phyloP scores from a whole-genome alignment of 1,140 invertebrate genomes.

The Pogonognathellus flavescens region DNA sequence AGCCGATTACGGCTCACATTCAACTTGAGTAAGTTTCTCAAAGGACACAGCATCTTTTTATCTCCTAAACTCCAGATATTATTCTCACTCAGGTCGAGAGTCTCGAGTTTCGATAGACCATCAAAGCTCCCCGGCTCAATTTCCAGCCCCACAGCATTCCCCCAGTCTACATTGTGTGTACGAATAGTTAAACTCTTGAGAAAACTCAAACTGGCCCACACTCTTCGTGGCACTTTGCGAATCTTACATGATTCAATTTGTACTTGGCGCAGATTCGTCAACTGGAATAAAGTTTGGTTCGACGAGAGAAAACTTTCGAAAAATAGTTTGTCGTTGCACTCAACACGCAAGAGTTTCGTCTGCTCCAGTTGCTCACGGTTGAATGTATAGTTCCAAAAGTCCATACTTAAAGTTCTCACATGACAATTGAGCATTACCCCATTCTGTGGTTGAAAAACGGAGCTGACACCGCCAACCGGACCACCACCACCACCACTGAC shows the following conservation, averaged over 20 bases:
- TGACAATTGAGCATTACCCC: constrained; percentile 66
- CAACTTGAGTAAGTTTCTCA: constrained; percentile 80
- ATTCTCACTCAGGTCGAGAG: constrained; percentile 87
- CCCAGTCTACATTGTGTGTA: constrained; percentile 90
- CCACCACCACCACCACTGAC: constrained; percentile 75
- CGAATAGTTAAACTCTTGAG: constrained; percentile 83
- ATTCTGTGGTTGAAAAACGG: constrained; percentile 36
- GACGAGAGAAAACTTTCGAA: constrained; percentile 83
- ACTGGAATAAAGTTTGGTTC: constrained; percentile 78
- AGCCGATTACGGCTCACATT: constrained; percentile 87
- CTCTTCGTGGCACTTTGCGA: constrained; percentile 76
- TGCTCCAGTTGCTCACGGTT: constrained; percentile 75
- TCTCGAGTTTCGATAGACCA: constrained; percentile 80
- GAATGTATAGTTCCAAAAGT: constrained; percentile 68
- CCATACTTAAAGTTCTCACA: constrained; percentile 67
- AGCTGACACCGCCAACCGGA: background rate
- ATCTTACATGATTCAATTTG: constrained; percentile 84
- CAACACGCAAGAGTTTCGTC: constrained; percentile 77
- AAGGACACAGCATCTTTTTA: constrained; percentile 79
- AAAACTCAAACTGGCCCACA: constrained; percentile 51
- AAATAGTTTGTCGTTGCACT: constrained; percentile 82
- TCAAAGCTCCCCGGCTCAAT: constrained; percentile 83
- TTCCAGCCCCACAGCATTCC: constrained; percentile 84
- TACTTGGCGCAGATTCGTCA: constrained; percentile 81
- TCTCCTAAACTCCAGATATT: constrained; percentile 89